Base-by-base conservation (phyloP, 2,113 vertebrate genomes). In the Melanostigma gelatinosum region DNA sequence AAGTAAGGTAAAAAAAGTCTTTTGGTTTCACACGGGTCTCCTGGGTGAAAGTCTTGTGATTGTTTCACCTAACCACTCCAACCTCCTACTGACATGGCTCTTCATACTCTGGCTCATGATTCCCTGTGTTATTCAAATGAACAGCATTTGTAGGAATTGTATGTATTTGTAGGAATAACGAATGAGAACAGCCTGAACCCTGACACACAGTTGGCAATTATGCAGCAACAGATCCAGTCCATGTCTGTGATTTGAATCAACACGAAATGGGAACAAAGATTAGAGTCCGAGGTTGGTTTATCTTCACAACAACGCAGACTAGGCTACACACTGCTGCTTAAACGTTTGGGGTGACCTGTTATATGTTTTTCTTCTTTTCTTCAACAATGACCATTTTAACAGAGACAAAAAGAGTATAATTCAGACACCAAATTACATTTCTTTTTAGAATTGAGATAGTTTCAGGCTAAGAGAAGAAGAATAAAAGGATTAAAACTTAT, bases 201-300 rank as follows among this genome's bases (percentile, higher is more conserved):
- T 27, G 36, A 77, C 36, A 78, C 3, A 20, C 34, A 77, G 72
- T 57, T 73, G 70, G 40, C 34, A 72, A 78, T 86, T 86, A 85
- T 72, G 44, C 50, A 84, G 81, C 60, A 74, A 27, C 75, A 66
- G 62, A 63, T 29, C 42, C 50, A 32, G 58, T 50, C 6, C 65
- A 32, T 34, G 22, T 77, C n/a, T 75, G 44, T 63, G 55, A 77
- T 63, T 57, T 85, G 58, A 82, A 79, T 82, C 66, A 60, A 61
- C 29, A 38, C 34, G 78, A 42, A 70, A 83, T 81, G 27, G 63
- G 72, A 79, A 48, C 63, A 77, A 42, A 64, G 80, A 84, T 83
- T 78, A 83, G 8, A 48, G 9, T 11, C 67, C 61, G 52, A 66
- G 36, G 4, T 24, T 27, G 38, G 32, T 73, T 40, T 42, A 12